phyloP scores from a whole-genome alignment of 2,888 invertebrate species.

The Tenthredo scrophulariae region DNA sequence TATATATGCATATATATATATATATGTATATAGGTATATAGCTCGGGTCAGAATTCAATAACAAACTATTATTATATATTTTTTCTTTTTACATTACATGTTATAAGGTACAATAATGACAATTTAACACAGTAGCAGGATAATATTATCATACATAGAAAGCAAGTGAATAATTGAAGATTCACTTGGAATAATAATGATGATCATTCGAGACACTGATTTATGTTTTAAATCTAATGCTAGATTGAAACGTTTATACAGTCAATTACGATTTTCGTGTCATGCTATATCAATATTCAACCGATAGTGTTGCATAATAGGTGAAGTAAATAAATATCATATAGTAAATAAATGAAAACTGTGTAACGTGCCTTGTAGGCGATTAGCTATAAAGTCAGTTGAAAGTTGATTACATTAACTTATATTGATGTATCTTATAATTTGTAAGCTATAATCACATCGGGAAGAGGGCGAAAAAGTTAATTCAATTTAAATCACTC shows the following conservation, averaged over 20 bases:
- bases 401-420: slow-evolving; percentile 12
- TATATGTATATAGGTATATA: not conserved
- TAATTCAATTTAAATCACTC: not conserved
- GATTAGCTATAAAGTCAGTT: slow-evolving; percentile 35
- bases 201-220: not conserved
- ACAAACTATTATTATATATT: not conserved
- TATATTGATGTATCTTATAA: slow-evolving; percentile 28
- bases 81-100: not conserved
- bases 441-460: not conserved
- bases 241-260: slow-evolving; percentile 17
- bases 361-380: slow-evolving; percentile 43
- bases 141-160: not conserved
- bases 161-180: not conserved
- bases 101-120: slow-evolving; percentile 38
- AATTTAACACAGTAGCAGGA: not conserved
- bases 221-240: not conserved
- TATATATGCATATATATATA: too few species aligned
- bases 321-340: slow-evolving; percentile 15
- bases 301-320: slow-evolving; percentile 12
- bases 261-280: slow-evolving; percentile 5
- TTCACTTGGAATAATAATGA: not conserved
- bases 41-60: slow-evolving; percentile 20
- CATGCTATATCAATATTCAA: not conserved
- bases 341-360: slow-evolving; percentile 10
- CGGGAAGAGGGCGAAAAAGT: not conserved